A percentile compares a stretch with the other conserved stretches of the same genome.
These are phyloP conservation scores for Heterodera filipjevi DNA, from an alignment of 2,888 invertebrate species.

Conservation along the genomic window DNA sequence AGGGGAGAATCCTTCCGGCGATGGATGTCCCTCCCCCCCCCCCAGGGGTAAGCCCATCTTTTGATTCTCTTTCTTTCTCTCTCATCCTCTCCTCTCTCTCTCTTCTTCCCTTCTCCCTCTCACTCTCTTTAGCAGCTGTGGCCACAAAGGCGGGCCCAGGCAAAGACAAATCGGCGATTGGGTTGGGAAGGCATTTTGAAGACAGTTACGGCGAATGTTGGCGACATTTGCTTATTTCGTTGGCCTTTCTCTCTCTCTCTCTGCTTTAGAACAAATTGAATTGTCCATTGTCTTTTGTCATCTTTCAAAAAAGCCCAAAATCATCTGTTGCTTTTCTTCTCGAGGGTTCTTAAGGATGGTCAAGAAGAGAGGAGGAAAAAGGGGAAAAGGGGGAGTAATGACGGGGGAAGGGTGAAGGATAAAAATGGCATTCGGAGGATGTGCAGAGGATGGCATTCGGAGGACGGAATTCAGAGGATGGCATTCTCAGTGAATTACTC, in stretches of 20 bases:
- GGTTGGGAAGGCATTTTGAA: neutral
- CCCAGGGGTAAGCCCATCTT: neutral
- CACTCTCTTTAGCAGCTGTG: neutral
- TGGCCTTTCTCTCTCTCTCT: neutral
- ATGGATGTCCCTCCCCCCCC: neutral
- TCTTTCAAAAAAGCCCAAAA: neutral
- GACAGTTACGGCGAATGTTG: neutral
- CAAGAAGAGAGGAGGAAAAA: neutral
- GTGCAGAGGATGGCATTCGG: neutral
- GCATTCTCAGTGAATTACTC: too few relatives aligned
- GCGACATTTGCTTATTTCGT: neutral
- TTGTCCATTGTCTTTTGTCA: neutral
- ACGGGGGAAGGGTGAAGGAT: neutral
- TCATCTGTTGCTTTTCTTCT: neutral
- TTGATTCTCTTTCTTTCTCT: neutral
- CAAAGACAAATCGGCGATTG: conserved; percentile 7
- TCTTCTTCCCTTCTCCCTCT: neutral
- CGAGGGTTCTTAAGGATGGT: neutral
- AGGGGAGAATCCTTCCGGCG: neutral
- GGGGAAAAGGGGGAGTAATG: neutral
- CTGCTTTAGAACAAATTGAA: neutral
- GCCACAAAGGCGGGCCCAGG: neutral
- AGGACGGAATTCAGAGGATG: neutral
- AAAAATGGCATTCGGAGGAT: neutral
- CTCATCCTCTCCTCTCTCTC: neutral